Conservation (phyloP, 1,140 invertebrate species). For the Ceratosolen solmsi region DNA sequence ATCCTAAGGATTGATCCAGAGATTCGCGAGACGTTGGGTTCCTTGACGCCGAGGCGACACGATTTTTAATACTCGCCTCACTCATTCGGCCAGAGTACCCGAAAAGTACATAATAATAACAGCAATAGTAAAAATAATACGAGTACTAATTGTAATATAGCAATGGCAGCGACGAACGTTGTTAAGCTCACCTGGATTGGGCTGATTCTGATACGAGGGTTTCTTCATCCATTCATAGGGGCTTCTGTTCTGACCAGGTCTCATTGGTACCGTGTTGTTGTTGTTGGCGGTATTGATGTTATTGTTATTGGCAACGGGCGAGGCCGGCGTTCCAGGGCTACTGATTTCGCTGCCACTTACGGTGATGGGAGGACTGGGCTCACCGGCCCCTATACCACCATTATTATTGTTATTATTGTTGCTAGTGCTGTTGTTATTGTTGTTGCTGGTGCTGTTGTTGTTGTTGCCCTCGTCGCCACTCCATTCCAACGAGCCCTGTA, state of each 20-base stretch:
- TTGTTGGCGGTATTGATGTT: slow-evolving; percentile 53
- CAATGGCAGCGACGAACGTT: too few species aligned
- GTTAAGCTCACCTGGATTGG: slow-evolving; percentile 81
- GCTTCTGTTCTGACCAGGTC: slow-evolving; percentile 80
- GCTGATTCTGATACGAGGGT: slow-evolving; percentile 85
- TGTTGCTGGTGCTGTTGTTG: neutral
- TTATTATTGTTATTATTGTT: neutral
- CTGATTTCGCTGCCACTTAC: slow-evolving; percentile 80
- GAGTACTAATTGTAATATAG: too few species aligned
- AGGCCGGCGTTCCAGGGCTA: slow-evolving; percentile 74
- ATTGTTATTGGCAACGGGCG: slow-evolving; percentile 56
- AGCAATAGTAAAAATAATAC: too few species aligned
- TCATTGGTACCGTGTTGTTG: slow-evolving; percentile 57
- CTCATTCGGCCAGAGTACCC: too few species aligned
- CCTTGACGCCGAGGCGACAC: too few species aligned
- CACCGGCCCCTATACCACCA: slow-evolving; percentile 55
- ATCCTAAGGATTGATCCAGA: too few species aligned
- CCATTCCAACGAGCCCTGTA: slow-evolving; percentile 58
- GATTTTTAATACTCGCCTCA: too few species aligned
- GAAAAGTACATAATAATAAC: too few species aligned
- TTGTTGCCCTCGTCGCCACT: slow-evolving; percentile 62
- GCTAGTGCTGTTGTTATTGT: slow-evolving; percentile 40
- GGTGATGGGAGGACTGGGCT: slow-evolving; percentile 78
- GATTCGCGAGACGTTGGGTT: too few species aligned
- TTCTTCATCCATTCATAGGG: slow-evolving; percentile 94